Evolutionary conservation across 2,888 invertebrate species (phyloP).

Genomic region (Drosophila mulleri): DNA sequence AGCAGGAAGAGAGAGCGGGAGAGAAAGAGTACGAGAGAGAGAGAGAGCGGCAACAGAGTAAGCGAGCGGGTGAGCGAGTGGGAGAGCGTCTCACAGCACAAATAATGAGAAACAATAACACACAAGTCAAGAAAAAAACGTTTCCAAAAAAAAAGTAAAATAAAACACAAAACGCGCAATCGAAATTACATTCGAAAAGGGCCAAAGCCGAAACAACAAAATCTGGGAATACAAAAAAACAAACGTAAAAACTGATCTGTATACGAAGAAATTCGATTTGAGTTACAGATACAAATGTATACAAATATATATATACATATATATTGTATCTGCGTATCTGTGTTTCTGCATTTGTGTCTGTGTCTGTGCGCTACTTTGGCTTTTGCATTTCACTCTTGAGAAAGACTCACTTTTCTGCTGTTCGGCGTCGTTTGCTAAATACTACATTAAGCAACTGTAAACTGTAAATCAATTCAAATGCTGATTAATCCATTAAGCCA

Average conservation of each 20-base stretch:
- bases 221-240: constrained; percentile 40
- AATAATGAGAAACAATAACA: constrained; percentile 73
- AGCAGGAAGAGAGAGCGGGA: neutral
- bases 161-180: constrained; percentile 45
- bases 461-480: constrained; percentile 37
- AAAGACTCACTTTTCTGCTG: constrained; percentile 35
- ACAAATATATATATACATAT: neutral
- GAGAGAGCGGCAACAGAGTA: neutral
- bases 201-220: constrained; percentile 44
- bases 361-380: constrained; percentile 14
- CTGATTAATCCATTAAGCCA: constrained; percentile 31
- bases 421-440: constrained; percentile 32
- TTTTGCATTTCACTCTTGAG: constrained; percentile 45
- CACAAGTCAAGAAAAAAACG: constrained; percentile 15
- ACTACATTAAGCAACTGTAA: constrained; percentile 49
- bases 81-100: constrained; percentile 34
- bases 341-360: neutral
- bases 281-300: constrained; percentile 27
- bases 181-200: constrained; percentile 56
- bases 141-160: constrained; percentile 48
- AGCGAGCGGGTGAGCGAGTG: constrained; percentile 11
- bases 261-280: constrained; percentile 31
- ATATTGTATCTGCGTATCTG: neutral
- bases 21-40: neutral
- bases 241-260: constrained; percentile 40